These are phyloP conservation scores for Malurus splendens DNA, from an alignment of 2,797 vertebrate genomes.

Conservation along the genomic window DNA sequence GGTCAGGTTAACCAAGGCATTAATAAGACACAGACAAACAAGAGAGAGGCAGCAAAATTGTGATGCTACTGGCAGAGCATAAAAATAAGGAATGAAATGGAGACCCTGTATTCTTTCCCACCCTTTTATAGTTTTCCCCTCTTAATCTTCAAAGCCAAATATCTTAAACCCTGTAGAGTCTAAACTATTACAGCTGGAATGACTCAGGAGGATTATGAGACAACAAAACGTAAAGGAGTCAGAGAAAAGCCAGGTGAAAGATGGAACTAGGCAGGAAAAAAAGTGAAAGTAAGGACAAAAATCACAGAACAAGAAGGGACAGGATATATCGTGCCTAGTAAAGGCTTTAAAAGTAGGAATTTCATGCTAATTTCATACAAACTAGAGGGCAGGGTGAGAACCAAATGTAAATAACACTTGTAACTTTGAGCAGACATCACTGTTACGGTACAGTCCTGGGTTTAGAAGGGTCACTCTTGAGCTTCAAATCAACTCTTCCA, in stretches of 20 bases:
- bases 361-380: not conserved
- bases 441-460: not conserved
- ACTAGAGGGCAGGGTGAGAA: not conserved
- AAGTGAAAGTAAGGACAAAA: not conserved
- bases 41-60: not conserved
- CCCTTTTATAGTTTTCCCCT: not conserved
- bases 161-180: not conserved
- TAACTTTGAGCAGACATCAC: accelerated
- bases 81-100: not conserved
- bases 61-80: not conserved
- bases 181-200: not conserved
- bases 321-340: not conserved
- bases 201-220: not conserved
- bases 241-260: not conserved
- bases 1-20: not conserved
- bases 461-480: not conserved
- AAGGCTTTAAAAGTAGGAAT: not conserved
- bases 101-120: not conserved
- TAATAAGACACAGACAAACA: not conserved
- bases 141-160: not conserved
- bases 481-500: not conserved
- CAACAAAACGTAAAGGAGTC: not conserved
- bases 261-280: not conserved
- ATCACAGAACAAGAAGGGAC: not conserved
- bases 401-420: not conserved